These are phyloP conservation scores for Bugula neritina DNA, from an alignment of 2,888 invertebrate species.

Conservation along the genomic window DNA sequence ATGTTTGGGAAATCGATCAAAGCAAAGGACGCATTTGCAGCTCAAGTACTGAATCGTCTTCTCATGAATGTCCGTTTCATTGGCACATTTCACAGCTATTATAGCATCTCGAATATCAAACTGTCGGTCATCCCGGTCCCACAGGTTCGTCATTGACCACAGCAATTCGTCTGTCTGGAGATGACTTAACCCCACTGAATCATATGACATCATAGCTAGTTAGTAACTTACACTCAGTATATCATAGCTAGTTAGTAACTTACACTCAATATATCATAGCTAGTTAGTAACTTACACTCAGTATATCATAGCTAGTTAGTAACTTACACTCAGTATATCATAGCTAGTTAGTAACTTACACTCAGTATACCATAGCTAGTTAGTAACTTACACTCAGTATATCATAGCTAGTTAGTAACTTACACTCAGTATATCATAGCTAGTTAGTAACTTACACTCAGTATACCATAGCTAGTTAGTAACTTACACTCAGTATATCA, in stretches of 20 bases:
- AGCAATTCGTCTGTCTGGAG: neutral
- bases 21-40: neutral
- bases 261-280: neutral
- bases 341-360: neutral
- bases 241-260: neutral
- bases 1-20: neutral
- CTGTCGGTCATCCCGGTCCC: neutral
- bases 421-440: neutral
- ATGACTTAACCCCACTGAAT: neutral
- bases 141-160: neutral
- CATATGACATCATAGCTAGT: neutral
- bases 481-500: conserved; percentile 4
- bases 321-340: neutral
- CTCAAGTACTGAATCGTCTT: neutral
- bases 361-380: neutral
- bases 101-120: conserved; percentile 8
- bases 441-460: neutral
- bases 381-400: neutral
- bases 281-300: neutral
- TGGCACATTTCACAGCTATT: neutral
- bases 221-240: neutral
- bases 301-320: too few species aligned
- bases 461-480: neutral
- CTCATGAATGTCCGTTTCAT: neutral
- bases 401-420: too few species aligned